These are phyloP conservation scores for Proisotoma minuta DNA, from an alignment of 2,888 invertebrate species.

Conservation along the genomic window DNA sequence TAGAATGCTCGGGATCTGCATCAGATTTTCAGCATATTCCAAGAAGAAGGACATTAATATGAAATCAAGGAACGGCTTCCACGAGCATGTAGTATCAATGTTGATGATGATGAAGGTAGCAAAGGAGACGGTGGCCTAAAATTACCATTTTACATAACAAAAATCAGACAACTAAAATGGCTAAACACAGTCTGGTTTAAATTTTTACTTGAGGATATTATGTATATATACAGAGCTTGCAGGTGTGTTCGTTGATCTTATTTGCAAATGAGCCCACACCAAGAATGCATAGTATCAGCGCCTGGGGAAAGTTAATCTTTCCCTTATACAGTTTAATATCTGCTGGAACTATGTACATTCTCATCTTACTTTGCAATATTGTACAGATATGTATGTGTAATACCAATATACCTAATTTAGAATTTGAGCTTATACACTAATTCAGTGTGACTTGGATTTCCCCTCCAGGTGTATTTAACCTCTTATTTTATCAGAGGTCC, in stretches of 20 bases:
- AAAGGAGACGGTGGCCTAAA: too few relatives aligned
- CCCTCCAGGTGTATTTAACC: slow-evolving; percentile 12
- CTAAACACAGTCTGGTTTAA: neutral
- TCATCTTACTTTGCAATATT: neutral
- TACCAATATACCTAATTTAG: neutral
- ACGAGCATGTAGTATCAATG: too few relatives aligned
- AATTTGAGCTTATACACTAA: too few relatives aligned
- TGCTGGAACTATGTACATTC: neutral
- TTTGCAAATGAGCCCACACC: slow-evolving; percentile 11
- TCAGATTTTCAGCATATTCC: too few relatives aligned
- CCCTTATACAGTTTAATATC: neutral
- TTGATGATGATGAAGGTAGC: too few relatives aligned
- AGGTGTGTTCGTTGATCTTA: neutral
- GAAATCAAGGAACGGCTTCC: too few relatives aligned
- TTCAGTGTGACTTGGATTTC: too few relatives aligned
- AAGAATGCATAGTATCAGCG: neutral
- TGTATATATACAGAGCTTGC: too few relatives aligned
- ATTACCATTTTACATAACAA: too few relatives aligned
- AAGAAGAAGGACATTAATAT: too few relatives aligned
- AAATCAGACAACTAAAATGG: too few relatives aligned
- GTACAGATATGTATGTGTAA: slow-evolving; percentile 8
- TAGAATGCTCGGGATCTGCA: too few relatives aligned
- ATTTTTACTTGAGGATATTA: neutral
- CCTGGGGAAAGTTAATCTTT: slow-evolving; percentile 8
- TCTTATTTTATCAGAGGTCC: slow-evolving; percentile 10